Base-by-base conservation (phyloP, 2,888 invertebrate genomes). In the Hirtodrosophila confusa region DNA sequence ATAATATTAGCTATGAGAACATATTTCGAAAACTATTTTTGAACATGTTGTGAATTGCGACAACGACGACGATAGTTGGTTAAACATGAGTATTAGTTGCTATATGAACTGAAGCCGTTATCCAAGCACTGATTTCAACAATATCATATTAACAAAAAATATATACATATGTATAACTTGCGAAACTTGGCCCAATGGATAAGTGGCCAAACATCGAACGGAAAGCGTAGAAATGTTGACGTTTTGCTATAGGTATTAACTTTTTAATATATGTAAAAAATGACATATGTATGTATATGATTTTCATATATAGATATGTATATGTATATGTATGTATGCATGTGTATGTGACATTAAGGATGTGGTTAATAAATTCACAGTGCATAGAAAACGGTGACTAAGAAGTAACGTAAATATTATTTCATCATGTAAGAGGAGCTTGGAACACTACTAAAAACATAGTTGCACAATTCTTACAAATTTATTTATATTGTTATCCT, bases 1-100 rank as follows among this genome's bases (percentile, higher is more conserved):
- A 56, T 62, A 53, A 45, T 57, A 73, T 66, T 53, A 75, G 71
- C 70, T 61, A 73, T 75, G 71, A 61, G 62, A 68, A 65, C 37
- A 44, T 54, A 24, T 55, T 10, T 68, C 43, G 58, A 65, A 37
- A 64, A 36, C 49, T 40, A 24, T 45, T 37, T 40, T 11, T 31
- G 40, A 44, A 29, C 31, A 60, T 65, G 65, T 43, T 43, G 36
- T 71, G 66, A 66, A 17, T 36, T 12, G 48, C 43, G 47, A 31
- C 7, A 31, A 43, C 58, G 55, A 50, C 48, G 65, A 65, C 71
- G 47, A 57, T 29, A 35, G 12, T 43, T 33, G 27, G 0, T 47
- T 29, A 11, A n/a, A n/a, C 27, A 62, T 48, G 35, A 35, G 31
- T 44, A 40, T 47, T 24, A 39, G 35, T 56, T 61, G 40, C 10